phyloP scores from a whole-genome alignment of 2,113 vertebrate genomes.

The Phocoena sinus region DNA sequence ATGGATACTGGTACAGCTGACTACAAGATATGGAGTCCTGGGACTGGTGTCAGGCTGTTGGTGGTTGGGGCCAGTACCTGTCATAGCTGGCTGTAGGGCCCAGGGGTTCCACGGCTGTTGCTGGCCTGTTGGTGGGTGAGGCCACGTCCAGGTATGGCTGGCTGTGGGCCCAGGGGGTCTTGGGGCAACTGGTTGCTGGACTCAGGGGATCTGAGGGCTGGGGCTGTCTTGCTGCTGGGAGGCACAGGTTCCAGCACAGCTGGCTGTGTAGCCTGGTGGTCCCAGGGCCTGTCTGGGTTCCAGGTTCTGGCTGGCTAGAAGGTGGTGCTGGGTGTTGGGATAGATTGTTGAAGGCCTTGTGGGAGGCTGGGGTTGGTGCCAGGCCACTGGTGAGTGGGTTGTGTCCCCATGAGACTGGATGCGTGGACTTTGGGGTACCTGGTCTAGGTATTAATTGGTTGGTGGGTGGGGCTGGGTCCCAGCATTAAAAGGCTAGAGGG shows the following conservation, averaged over 20 bases:
- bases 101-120: neutral
- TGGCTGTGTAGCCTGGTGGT: neutral
- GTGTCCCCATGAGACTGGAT: neutral
- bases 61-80: neutral
- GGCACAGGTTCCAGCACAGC: neutral
- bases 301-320: too few relatives aligned
- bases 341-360: neutral
- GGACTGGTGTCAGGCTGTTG: neutral
- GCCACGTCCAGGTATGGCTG: neutral
- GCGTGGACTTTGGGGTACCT: neutral
- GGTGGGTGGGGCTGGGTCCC: neutral
- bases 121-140: neutral
- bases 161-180: neutral
- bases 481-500: neutral
- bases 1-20: neutral
- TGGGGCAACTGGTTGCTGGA: neutral
- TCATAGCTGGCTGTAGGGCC: neutral
- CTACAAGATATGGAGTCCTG: neutral
- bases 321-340: neutral
- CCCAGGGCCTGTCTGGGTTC: neutral
- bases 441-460: neutral
- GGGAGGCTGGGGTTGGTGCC: neutral
- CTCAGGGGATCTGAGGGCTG: neutral
- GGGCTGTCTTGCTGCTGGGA: neutral
- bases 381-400: neutral